phyloP scores from a whole-genome alignment of 2,888 invertebrate genomes.

The Drosophila hawaiiensis region DNA sequence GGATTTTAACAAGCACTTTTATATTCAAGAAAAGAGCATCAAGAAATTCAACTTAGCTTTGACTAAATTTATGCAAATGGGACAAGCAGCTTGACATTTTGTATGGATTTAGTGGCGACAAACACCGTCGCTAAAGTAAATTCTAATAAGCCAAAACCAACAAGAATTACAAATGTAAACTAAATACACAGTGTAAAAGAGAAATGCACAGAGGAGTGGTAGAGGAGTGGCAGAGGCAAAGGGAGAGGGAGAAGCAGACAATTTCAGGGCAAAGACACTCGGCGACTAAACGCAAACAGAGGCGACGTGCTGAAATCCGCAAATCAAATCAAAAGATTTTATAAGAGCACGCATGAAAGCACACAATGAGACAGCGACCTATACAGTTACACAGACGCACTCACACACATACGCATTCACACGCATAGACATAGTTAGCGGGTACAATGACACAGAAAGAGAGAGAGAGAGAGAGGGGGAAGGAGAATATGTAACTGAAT shows the following conservation, averaged over 20 bases:
- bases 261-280: slow-evolving; percentile 6
- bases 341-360: slow-evolving; percentile 67
- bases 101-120: slow-evolving; percentile 13
- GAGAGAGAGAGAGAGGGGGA: not conserved
- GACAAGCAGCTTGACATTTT: slow-evolving; percentile 35
- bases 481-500: slow-evolving; percentile 42
- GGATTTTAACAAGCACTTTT: slow-evolving; percentile 2
- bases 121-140: slow-evolving; percentile 52
- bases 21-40: slow-evolving; percentile 3
- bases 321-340: slow-evolving; percentile 78
- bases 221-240: not conserved
- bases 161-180: slow-evolving; percentile 72
- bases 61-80: slow-evolving; percentile 53
- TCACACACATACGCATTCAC: slow-evolving; percentile 9
- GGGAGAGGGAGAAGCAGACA: not conserved
- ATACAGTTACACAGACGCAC: slow-evolving; percentile 27
- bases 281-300: slow-evolving; percentile 27
- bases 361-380: slow-evolving; percentile 39
- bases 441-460: slow-evolving; percentile 33
- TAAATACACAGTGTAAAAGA: slow-evolving; percentile 14
- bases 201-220: not conserved
- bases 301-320: slow-evolving; percentile 65
- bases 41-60: slow-evolving; percentile 39
- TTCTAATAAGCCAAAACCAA: slow-evolving; percentile 73
- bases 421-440: slow-evolving; percentile 19